Base-by-base conservation (phyloP, 2,888 invertebrate species). In the Sarcophaga caerulescens region DNA sequence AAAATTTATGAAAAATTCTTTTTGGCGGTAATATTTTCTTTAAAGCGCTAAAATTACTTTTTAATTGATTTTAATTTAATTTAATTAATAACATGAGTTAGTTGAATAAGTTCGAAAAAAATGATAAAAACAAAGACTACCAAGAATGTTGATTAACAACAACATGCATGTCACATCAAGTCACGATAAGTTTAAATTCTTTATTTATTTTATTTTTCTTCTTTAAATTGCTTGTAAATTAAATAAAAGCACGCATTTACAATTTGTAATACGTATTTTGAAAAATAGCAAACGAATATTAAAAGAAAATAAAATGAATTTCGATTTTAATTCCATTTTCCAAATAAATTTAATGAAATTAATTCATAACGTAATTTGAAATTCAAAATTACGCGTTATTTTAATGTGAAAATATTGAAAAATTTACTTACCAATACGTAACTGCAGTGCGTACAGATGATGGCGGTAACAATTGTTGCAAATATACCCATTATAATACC, bases 361-460 rank as follows among this genome's bases (percentile, higher is more conserved):
- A 35, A 8, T 35, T 8, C 35, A 35, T 35, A 35, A 35, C 35
- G 8, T 35, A 35, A 1, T 35, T 35, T 35, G 35, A 35, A 35
- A 35, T 35, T 35, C 35, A 35, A 35, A 35, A 35, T 35, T 35
- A 35, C 8, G 10, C 10, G 10, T 8, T 35, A 35, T 35, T 35
- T 35, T 35, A 35, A 35, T 35, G 35, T 8, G 35, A 35, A 35
- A 35, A 35, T 35, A 35, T 35, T 35, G 1, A 8, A 35, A 35
- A 35, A 35, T 35, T 35, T 35, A 94, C 95, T 95, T 92, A 97
- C 96, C 92, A 99, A 94, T 89, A 98, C 95, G 92, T 99, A 98
- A 90, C 98, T 96, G 94, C 99, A 99, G 94, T 99, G 98, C 47
- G 98, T 97, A 95, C 98, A 98, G 81, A 99, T 95, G 70, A 97